These are phyloP conservation scores for Ciconia maguari DNA, from an alignment of 2,113 vertebrate genomes.

Conservation along the genomic window DNA sequence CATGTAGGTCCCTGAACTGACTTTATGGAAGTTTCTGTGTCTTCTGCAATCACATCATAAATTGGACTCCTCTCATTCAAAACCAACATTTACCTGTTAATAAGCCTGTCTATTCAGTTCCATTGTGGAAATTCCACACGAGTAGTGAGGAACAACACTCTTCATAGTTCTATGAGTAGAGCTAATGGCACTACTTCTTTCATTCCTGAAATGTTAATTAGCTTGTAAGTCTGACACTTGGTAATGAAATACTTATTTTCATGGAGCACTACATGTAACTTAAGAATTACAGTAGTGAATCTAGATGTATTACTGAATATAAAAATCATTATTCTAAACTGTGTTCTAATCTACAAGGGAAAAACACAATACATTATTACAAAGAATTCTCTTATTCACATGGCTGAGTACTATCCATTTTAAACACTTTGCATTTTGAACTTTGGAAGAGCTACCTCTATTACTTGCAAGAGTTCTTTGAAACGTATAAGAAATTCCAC, in stretches of 20 bases:
- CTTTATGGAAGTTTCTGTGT: neutral
- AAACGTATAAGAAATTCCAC: neutral
- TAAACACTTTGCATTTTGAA: neutral
- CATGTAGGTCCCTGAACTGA: neutral
- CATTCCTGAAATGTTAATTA: slow-evolving; percentile 59
- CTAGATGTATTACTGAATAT: neutral
- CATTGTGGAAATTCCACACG: neutral
- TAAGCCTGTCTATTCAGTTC: neutral
- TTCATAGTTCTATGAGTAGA: neutral
- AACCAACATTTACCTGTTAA: neutral
- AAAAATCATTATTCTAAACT: neutral
- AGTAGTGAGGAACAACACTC: neutral
- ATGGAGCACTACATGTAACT: slow-evolving; percentile 40
- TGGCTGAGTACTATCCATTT: neutral
- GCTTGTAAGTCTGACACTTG: slow-evolving; percentile 47
- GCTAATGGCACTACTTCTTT: slow-evolving; percentile 25
- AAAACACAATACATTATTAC: neutral
- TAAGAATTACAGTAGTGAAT: slow-evolving; percentile 44
- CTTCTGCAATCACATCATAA: neutral
- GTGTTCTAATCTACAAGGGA: neutral
- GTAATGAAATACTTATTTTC: slow-evolving; percentile 68
- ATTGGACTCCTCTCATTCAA: neutral
- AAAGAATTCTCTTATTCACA: neutral
- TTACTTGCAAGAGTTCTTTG: neutral
- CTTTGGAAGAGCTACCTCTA: neutral